Base-by-base conservation (phyloP, 30 jellyfish, hydroid and myxozoan genomes). In the Hydractinia symbiolongicarpus region DNA sequence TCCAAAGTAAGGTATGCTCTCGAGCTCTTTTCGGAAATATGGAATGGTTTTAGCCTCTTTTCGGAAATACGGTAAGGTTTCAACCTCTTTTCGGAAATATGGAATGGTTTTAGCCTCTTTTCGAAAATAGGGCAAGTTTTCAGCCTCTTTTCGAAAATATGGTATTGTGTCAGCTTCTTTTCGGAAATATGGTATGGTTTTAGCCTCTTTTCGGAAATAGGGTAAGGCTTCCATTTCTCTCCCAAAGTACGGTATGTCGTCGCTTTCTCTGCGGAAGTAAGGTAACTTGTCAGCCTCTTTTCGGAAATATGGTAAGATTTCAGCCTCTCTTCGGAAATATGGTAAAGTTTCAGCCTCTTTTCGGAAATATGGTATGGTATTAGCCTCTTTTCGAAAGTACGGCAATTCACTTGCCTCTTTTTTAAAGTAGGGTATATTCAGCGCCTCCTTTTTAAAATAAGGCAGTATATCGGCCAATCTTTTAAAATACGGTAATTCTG, bases 221-320 rank as follows among this genome's bases (percentile, higher is more conserved):
- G 80, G 80, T 7, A 71, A 53, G 60, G 30, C 80, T 71, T 71
- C 80, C 11, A 19, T 9, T 19, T 71, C 80, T 53, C 60, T 49
- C 53, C 60, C 30, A 50, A 71, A 71, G 54, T 20, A 50, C n/a
- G 80, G 80, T 7, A 71, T 7, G 7, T 71, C 53, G n/a, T 71
- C 69, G 69, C 1, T 7, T 71, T 11, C 80, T 8, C 60, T 49
- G 17, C 60, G 55, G 54, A 9, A 71, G 54, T 20, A 50, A 19
- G 80, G 80, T 71, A 71, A 5, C 68, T 9, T 8, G 4, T 19
- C 67, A 14, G n/a, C n/a, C 8, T 11, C 67, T 9, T 53, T 49
- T 15, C n/a, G 9, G 5, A 71, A 71, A 50, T 20, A 50, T 3
- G 80, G 80, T 53, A 71, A 53, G 17, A 2, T 11, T 11, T 58